Percentiles rank a stretch among this genome's conserved stretches.
These are phyloP conservation scores for Pandemis heparana DNA, from an alignment of 2,888 invertebrate genomes.

Conservation along the genomic window DNA sequence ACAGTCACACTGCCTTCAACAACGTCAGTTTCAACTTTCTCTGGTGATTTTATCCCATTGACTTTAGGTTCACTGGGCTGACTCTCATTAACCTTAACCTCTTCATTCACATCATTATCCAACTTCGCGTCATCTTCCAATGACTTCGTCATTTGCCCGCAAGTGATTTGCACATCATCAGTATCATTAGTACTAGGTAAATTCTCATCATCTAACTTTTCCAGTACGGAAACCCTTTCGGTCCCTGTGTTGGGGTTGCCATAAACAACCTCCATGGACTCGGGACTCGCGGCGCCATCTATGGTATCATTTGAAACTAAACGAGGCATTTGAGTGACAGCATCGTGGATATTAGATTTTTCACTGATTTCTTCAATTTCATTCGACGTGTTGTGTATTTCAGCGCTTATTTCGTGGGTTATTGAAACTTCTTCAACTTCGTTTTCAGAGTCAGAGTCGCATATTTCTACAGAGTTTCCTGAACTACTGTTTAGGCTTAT, in stretches of 20 bases:
- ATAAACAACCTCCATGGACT: constrained; percentile 69
- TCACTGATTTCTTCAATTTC: constrained; percentile 25
- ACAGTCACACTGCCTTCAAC: constrained; percentile 49
- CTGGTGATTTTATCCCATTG: constrained; percentile 57
- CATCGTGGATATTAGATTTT: constrained; percentile 57
- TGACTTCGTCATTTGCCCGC: constrained; percentile 69
- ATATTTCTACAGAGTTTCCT: constrained; percentile 60
- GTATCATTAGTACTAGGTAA: constrained; percentile 74
- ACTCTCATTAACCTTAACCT: constrained; percentile 16
- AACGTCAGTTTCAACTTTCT: constrained; percentile 50
- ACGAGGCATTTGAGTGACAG: constrained; percentile 63
- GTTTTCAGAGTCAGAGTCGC: constrained; percentile 58
- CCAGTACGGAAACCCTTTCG: constrained; percentile 60
- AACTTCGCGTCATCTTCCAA: constrained; percentile 58
- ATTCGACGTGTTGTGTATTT: constrained; percentile 19
- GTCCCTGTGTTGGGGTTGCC: constrained; percentile 61
- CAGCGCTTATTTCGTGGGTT: constrained; percentile 20
- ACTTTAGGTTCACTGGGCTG: constrained; percentile 52
- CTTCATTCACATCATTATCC: constrained; percentile 46
- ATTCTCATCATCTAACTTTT: constrained; percentile 70
- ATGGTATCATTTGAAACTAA: constrained; percentile 57
- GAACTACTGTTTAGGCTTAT: constrained; percentile 75
- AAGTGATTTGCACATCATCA: constrained; percentile 76
- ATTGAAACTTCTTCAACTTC: constrained; percentile 43
- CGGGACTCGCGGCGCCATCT: constrained; percentile 59